These are phyloP conservation scores for Apostichopus californicus DNA, from an alignment of 35 echinoderm and acorn worm species.

Conservation along the genomic window DNA sequence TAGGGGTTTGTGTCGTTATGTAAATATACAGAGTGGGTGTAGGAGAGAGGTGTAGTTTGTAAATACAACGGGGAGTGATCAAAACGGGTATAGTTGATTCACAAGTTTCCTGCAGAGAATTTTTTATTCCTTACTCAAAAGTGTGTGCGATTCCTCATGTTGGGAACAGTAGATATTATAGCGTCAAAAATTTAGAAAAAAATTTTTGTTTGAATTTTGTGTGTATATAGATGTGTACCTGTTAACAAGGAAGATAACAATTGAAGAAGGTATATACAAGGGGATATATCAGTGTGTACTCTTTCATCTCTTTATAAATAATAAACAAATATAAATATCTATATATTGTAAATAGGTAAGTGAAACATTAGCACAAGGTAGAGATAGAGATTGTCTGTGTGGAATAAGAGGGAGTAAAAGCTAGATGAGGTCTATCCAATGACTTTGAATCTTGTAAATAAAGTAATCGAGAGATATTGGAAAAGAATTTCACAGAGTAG, in stretches of 20 bases:
- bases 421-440: neutral
- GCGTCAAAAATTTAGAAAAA: neutral
- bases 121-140: constrained; percentile 42
- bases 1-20: neutral
- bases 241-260: neutral
- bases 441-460: neutral
- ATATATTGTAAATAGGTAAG: neutral
- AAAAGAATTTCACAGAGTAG: neutral
- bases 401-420: neutral
- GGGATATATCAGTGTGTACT: neutral
- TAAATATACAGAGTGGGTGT: constrained; percentile 9
- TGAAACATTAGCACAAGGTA: constrained; percentile 9
- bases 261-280: neutral
- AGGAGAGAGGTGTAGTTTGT: constrained; percentile 1
- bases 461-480: neutral
- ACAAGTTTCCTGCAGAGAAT: constrained; percentile 31
- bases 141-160: constrained; percentile 20
- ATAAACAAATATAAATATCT: neutral
- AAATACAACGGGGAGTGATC: constrained; percentile 24
- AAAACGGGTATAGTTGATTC: constrained; percentile 36
- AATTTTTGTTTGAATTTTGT: neutral
- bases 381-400: neutral
- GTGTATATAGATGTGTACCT: neutral
- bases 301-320: constrained; percentile 8
- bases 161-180: neutral